Conservation (phyloP, 2,888 invertebrate species). For the Hirudinaria manillensis region DNA sequence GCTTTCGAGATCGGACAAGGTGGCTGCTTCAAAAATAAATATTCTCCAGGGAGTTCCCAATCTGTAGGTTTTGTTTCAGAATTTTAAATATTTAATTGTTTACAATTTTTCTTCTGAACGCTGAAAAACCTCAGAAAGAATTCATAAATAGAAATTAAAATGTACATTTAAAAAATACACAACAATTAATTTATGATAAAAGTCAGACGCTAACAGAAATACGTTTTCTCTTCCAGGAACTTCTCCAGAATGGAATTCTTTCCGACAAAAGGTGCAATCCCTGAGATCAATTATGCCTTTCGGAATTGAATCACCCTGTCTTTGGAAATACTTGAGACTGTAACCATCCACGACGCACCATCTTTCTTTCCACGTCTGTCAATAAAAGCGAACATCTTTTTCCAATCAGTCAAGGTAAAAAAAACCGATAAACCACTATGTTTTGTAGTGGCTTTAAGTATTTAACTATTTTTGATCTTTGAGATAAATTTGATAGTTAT, state of each 20-base stretch:
- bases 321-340: slow-evolving; percentile 5
- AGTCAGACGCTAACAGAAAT: slow-evolving; percentile 13
- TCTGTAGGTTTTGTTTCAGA: background rate
- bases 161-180: no score
- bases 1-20: slow-evolving; percentile 1
- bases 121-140: no score
- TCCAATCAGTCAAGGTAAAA: background rate
- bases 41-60: slow-evolving; percentile 16
- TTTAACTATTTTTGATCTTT: no score
- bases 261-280: slow-evolving; percentile 18
- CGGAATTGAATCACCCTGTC: slow-evolving; percentile 2
- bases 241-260: background rate
- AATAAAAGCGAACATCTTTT: background rate
- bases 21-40: slow-evolving; percentile 17
- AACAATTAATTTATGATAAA: background rate
- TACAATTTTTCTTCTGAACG: no score
- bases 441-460: no score
- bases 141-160: no score
- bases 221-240: slow-evolving; percentile 16
- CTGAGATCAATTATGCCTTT: slow-evolving; percentile 17
- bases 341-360: slow-evolving; percentile 12
- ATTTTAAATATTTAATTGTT: slow-evolving; percentile 1
- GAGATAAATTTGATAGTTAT: no score
- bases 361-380: slow-evolving; percentile 22
- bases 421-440: no score